phyloP scores from a whole-genome alignment of 2,888 invertebrate genomes.

The Eurytoma californica region DNA sequence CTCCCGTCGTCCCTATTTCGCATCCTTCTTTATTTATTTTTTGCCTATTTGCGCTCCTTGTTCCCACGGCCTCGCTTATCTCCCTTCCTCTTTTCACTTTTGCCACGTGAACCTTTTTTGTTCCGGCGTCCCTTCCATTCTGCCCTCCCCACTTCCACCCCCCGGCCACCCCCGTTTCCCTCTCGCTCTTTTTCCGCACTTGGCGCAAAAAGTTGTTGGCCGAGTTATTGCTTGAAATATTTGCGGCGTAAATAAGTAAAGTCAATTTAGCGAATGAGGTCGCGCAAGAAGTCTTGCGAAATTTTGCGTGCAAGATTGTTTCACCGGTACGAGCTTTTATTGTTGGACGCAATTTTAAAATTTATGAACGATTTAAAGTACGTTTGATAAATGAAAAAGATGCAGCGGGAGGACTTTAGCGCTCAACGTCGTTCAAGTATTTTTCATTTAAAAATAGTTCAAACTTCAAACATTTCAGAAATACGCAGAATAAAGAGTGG shows the following conservation, averaged over 20 bases:
- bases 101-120: background rate
- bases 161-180: background rate
- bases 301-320: slow-evolving; percentile 11
- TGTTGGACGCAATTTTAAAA: background rate
- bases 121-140: slow-evolving; percentile 3
- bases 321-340: background rate
- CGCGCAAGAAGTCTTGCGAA: background rate
- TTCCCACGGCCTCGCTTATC: slow-evolving; percentile 40
- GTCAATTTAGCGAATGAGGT: slow-evolving; percentile 22
- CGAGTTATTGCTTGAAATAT: slow-evolving; percentile 38
- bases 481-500: background rate
- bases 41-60: slow-evolving; percentile 51
- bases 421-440: background rate
- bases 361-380: too few relatives aligned
- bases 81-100: slow-evolving; percentile 12
- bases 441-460: background rate
- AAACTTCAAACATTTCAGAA: background rate
- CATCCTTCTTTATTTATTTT: slow-evolving; percentile 52
- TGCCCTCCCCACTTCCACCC: background rate
- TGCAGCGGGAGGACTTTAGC: background rate
- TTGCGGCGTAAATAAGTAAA: slow-evolving; percentile 39
- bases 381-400: background rate
- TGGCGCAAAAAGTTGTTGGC: slow-evolving; percentile 44
- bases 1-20: slow-evolving; percentile 28
- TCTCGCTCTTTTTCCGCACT: slow-evolving; percentile 4